phyloP scores from a whole-genome alignment of 2,113 vertebrate species.

The Geothlypis trichas region DNA sequence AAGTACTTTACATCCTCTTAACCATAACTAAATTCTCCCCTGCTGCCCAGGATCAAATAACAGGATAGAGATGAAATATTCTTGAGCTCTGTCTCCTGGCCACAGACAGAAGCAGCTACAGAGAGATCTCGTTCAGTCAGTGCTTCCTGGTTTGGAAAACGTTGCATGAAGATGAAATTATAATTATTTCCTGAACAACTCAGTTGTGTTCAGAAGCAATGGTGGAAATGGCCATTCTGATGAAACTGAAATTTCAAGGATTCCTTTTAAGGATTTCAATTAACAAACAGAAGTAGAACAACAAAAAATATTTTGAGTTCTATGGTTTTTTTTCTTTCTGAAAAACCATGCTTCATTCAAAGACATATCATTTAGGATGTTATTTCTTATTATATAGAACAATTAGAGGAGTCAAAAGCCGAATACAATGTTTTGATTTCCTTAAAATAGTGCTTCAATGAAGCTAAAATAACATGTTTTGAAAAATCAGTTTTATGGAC shows the following conservation, averaged over 20 bases:
- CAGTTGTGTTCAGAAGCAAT: neutral
- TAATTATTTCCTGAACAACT: neutral
- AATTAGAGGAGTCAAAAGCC: conserved; percentile 19
- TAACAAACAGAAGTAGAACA: neutral
- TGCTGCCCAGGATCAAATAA: neutral
- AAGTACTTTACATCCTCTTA: neutral
- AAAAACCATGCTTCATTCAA: neutral
- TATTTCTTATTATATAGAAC: conserved; percentile 13
- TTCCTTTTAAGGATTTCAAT: neutral
- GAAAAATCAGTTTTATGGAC: conserved; percentile 20
- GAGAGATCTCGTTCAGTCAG: neutral
- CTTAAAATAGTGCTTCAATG: conserved; percentile 21
- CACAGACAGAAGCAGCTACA: neutral
- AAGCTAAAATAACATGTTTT: conserved; percentile 2
- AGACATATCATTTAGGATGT: neutral
- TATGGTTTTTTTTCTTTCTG: neutral
- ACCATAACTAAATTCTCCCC: neutral
- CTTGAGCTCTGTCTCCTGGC: neutral
- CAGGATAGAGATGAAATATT: neutral
- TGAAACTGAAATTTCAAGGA: neutral
- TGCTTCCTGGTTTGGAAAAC: neutral
- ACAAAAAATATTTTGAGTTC: neutral
- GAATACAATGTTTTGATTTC: conserved; percentile 20
- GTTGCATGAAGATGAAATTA: neutral
- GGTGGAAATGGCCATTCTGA: neutral